Base-by-base conservation (phyloP, 2,113 vertebrate genomes). In the Eidolon helvum region DNA sequence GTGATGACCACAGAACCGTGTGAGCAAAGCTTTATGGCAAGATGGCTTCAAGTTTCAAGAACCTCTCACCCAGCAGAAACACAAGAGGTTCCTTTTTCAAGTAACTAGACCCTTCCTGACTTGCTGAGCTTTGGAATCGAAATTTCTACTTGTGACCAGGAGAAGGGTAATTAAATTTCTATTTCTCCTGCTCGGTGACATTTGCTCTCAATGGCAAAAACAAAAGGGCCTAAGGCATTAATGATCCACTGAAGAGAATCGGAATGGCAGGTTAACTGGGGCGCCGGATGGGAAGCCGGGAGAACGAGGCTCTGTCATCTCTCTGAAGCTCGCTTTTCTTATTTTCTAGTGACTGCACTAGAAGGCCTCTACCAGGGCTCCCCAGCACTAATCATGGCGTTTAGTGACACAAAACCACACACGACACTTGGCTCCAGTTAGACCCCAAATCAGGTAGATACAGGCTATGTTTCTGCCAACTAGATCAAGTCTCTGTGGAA, bases 71-170 rank as follows among this genome's bases (percentile, higher is more conserved):
- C 30, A 83, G 59, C 11, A 61, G 72, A 92, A 72, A 48, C 40
- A 88, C 21, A 50, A 24, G 40, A 55, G 1, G 43, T 66, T 78
- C 33, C 43, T 53, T 74, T 83, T 69, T 59, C 33, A 61, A 74
- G 66, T 57, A 91, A 59, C 45, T 68, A 71, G 69, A 96, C 82
- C 59, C 35, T 93, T 75, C 43, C 48, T 57, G 71, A 87, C 14
- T 68, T 72, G 21, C 40, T 80, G 38, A 84, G 66, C 79, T 92
- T 72, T 91, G 57, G 26, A 95, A 95, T 48, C 68, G 16, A 94
- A 72, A 95, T 78, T 86, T 66, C 45, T 43, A 92, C 48, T 40
- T 40, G 12, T 74, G 35, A 83, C 19, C 50, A 43, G n/a, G 21
- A 63, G 15, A 45, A 69, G n/a, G 38, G 33, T 9, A 55, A 92